Evolutionary conservation across 2,113 vertebrate species (phyloP), one percentile per base, ranked within the genome.

Genomic region (Apistogramma diplotaenia): DNA sequence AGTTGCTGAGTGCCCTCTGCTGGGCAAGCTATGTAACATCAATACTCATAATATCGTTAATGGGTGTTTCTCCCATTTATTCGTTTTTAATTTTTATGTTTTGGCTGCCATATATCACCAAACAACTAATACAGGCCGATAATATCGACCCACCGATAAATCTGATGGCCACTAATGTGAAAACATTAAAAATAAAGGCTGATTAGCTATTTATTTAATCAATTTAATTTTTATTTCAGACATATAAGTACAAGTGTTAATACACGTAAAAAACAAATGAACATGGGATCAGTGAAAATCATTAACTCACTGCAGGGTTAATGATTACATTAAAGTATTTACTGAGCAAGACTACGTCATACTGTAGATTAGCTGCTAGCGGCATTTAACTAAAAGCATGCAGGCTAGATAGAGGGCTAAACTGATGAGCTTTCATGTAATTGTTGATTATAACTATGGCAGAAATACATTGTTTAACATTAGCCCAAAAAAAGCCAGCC

Each of bases 311-410:
- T n/a, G n/a, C n/a, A n/a, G n/a, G n/a, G n/a, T n/a, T 31, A 31
- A 62, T 80, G 59, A 80, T 77, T 55, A 33, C 16, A 59, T 55
- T 67, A 49, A 67, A 74, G 6, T 46, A 13, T 83, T 57, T 21
- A 23, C 51, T 37, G 46, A 53, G 18, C 15, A 77, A 53, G 79
- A 76, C 58, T 49, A 37, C 60, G 5, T 7, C 8, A 71, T 59
- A n/a, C n/a, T n/a, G n/a, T n/a, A 81, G 76, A 61, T 75, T 74
- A 80, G 59, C 53, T 78, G 58, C 37, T 40, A 43, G 76, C 55
- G 77, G 73, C 76, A 58, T 82, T 74, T 82, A 49, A 59, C 79
- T 79, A 76, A 82, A 86, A 73, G 62, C 75, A 61, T 56, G 16
- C 16, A 19, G 29, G 25, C 15, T 37, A 65, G 61, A 43, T 65